Conservation (phyloP, 2,113 vertebrate species). For the Macquaria australasica region DNA sequence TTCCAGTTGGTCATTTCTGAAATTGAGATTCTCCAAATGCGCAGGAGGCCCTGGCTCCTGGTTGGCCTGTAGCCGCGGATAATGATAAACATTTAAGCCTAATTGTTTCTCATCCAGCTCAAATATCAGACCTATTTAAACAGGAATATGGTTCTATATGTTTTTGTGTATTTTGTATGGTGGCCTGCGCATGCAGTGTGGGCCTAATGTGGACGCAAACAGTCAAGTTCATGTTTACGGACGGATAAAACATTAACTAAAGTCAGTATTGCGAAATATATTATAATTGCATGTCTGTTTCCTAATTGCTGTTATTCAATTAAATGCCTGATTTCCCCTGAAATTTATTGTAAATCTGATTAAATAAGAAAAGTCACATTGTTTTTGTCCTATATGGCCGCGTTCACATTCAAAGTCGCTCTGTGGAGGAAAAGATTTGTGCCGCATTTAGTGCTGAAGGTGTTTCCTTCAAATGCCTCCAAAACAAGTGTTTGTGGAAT, state of each 20-base stretch:
- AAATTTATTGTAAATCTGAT: conserved; percentile 22
- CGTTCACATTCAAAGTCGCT: conserved; percentile 28
- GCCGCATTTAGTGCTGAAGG: not conserved
- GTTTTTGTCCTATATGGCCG: not conserved
- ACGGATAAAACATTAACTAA: conserved; percentile 14
- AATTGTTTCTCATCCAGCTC: conserved; percentile 4
- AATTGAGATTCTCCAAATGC: conserved; percentile 29
- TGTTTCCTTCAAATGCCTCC: conserved; percentile 19
- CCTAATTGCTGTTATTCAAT: conserved; percentile 30
- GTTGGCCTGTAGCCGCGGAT: not conserved
- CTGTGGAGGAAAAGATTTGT: not conserved
- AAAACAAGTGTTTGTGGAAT: conserved; percentile 24
- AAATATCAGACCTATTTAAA: conserved; percentile 11
- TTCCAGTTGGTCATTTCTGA: conserved; percentile 1
- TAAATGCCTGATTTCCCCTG: conserved; percentile 3
- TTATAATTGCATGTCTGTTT: conserved; percentile 63
- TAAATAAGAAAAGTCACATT: not conserved
- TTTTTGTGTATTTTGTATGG: conserved; percentile 31
- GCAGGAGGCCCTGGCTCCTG: conserved; percentile 26
- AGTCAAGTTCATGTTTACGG: conserved; percentile 77
- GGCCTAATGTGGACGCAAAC: conserved; percentile 40
- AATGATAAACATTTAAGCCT: not conserved
- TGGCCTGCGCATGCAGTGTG: conserved; percentile 26
- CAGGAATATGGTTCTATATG: conserved; percentile 13
- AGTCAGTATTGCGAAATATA: conserved; percentile 9